A percentile compares a stretch with the other conserved stretches of the same genome.
These are phyloP conservation scores for Sparidentex hasta DNA, from an alignment of 2,797 vertebrate genomes.

Conservation along the genomic window DNA sequence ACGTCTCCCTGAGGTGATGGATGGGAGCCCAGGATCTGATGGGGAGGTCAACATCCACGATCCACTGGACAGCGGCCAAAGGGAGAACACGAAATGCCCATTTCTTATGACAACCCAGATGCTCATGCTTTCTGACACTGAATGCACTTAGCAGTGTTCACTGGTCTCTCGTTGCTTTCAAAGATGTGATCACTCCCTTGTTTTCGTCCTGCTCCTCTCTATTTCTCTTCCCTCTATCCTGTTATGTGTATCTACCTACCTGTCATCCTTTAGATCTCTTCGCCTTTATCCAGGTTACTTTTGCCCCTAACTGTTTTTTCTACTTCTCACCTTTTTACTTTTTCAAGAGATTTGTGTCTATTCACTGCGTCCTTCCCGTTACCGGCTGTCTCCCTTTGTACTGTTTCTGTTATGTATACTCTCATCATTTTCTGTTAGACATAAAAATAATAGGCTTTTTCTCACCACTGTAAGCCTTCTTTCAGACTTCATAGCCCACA, in stretches of 20 bases:
- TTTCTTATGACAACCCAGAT: slow-evolving; percentile 76
- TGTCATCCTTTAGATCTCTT: slow-evolving; percentile 32
- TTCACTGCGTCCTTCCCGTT: background rate
- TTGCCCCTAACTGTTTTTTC: slow-evolving; percentile 13
- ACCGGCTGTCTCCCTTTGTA: slow-evolving; percentile 8
- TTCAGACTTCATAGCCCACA: slow-evolving; percentile 56
- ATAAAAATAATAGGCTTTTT: slow-evolving; percentile 70
- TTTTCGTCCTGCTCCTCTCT: slow-evolving; percentile 34
- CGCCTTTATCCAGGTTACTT: slow-evolving; percentile 36
- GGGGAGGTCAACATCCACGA: slow-evolving; percentile 71
- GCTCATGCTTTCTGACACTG: slow-evolving; percentile 77
- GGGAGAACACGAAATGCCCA: slow-evolving; percentile 78
- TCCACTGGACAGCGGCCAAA: slow-evolving; percentile 50
- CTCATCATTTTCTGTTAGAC: slow-evolving; percentile 59
- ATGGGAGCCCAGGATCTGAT: slow-evolving; percentile 70
- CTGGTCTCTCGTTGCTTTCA: slow-evolving; percentile 46
- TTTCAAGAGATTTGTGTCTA: slow-evolving; percentile 27
- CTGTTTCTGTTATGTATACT: slow-evolving; percentile 46
- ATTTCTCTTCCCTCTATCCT: slow-evolving; percentile 24
- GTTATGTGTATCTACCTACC: slow-evolving; percentile 44
- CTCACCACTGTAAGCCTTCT: slow-evolving; percentile 54
- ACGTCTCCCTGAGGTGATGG: slow-evolving; percentile 72
- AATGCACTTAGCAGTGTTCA: slow-evolving; percentile 64
- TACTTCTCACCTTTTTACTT: slow-evolving; percentile 21
- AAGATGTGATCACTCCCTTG: slow-evolving; percentile 27